Conservation (phyloP, 2,888 invertebrate genomes). For the Drosophila nigritarsus region DNA sequence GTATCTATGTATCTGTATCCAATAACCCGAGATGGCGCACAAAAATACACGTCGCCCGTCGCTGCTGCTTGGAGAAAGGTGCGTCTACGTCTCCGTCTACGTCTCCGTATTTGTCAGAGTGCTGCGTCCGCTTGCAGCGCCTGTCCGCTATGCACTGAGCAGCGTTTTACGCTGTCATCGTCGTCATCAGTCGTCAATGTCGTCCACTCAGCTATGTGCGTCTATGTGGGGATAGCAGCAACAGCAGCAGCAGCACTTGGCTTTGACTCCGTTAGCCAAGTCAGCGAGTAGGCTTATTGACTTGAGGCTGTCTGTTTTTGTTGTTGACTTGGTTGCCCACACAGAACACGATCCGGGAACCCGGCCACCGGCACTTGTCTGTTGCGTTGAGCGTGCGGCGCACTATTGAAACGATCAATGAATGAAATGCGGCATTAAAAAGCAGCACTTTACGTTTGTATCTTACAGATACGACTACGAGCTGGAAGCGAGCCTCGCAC, state of each 20-base stretch:
- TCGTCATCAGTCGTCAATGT: slow-evolving; percentile 61
- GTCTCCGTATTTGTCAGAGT: slow-evolving; percentile 13
- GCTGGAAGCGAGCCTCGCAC: slow-evolving; percentile 26
- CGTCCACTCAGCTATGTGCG: slow-evolving; percentile 46
- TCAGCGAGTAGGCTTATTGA: slow-evolving; percentile 56
- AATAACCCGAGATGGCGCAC: slow-evolving; percentile 73
- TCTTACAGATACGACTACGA: slow-evolving; percentile 64
- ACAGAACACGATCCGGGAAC: slow-evolving; percentile 41
- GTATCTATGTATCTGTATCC: slow-evolving; percentile 74
- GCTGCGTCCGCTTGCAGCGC: slow-evolving; percentile 79
- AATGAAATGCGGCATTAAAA: slow-evolving; percentile 81
- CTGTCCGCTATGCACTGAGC: slow-evolving; percentile 81
- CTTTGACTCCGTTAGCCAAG: slow-evolving; percentile 81
- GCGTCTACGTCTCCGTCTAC: slow-evolving; percentile 25
- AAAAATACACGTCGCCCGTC: slow-evolving; percentile 56
- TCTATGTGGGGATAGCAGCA: slow-evolving; percentile 47
- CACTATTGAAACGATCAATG: slow-evolving; percentile 83
- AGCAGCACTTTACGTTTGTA: slow-evolving; percentile 68
- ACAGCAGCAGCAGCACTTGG: slow-evolving; percentile 57
- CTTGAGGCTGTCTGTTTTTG: slow-evolving; percentile 8
- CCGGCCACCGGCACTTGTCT: slow-evolving; percentile 69
- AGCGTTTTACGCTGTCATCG: slow-evolving; percentile 52
- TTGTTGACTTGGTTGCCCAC: slow-evolving; percentile 45
- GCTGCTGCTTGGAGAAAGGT: slow-evolving; percentile 64
- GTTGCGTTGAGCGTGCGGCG: slow-evolving; percentile 71